phyloP scores from a whole-genome alignment of 2,888 invertebrate genomes.

The Chrysolina oricalcia region DNA sequence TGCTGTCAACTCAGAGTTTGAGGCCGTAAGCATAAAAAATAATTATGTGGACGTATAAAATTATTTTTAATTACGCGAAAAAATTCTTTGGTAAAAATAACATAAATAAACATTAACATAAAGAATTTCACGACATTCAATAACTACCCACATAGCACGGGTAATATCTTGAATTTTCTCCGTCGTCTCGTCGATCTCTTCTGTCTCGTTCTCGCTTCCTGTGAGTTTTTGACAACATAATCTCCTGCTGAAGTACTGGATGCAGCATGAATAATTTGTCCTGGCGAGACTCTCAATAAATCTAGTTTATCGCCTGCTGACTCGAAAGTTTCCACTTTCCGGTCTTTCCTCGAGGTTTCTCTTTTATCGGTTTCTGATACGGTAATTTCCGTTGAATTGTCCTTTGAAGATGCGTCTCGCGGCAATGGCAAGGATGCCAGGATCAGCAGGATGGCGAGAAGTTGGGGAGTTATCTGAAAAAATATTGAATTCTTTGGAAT shows the following conservation, averaged over 20 bases:
- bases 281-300: slow-evolving; percentile 26
- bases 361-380: slow-evolving; percentile 16
- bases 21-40: no score
- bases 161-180: slow-evolving; percentile 27
- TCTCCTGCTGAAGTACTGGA: neutral
- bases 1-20: no score
- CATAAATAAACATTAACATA: neutral
- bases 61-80: no score
- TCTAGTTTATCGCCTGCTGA: slow-evolving; percentile 27
- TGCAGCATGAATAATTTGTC: slow-evolving; percentile 33
- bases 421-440: neutral
- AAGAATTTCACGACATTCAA: neutral
- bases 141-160: slow-evolving; percentile 30
- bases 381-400: slow-evolving; percentile 4
- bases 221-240: neutral
- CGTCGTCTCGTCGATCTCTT: slow-evolving; percentile 25
- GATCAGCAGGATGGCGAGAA: neutral
- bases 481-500: neutral
- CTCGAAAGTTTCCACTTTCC: slow-evolving; percentile 17
- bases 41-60: no score
- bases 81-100: no score
- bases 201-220: slow-evolving; percentile 1
- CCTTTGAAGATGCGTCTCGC: slow-evolving; percentile 4
- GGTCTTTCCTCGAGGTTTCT: neutral
- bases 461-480: neutral